Evolutionary conservation across 1,140 invertebrate genomes (phyloP).

Genomic region (Lordiphosa stackelbergi): DNA sequence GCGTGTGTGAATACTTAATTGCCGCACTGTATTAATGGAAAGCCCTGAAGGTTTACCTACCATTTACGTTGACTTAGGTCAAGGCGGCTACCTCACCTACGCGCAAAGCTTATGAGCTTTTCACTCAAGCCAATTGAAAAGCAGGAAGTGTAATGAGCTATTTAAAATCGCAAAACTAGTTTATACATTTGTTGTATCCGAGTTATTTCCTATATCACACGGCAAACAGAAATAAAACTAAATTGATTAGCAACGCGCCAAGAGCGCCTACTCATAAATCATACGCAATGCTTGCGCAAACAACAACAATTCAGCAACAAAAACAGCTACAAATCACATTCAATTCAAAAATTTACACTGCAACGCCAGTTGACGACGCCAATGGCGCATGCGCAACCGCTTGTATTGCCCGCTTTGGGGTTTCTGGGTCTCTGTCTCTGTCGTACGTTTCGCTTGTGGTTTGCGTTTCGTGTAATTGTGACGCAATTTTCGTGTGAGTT

Average conservation of each 20-base stretch:
- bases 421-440: conserved; percentile 70
- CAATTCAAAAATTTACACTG: conserved; percentile 7
- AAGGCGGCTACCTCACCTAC: conserved; percentile 22
- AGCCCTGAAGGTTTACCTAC: conserved; percentile 7
- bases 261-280: conserved; percentile 27
- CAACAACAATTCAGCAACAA: conserved; percentile 15
- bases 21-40: conserved; percentile 1
- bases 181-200: conserved; percentile 26
- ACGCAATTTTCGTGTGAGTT: conserved; percentile 61
- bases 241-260: conserved; percentile 39
- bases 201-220: conserved; percentile 20
- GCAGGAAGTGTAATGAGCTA: conserved; percentile 35
- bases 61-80: conserved; percentile 34
- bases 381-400: conserved; percentile 63
- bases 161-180: conserved; percentile 33
- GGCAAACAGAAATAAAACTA: conserved; percentile 27
- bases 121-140: conserved; percentile 1
- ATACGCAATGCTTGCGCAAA: conserved; percentile 42
- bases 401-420: conserved; percentile 49
- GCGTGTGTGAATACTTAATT: background rate
- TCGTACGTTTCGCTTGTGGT: conserved; percentile 42
- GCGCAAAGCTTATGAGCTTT: background rate
- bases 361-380: conserved; percentile 10
- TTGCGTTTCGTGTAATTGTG: conserved; percentile 67
- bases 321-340: conserved; percentile 1